Conservation (phyloP, 2,888 invertebrate species). For the Globia sparganii region DNA sequence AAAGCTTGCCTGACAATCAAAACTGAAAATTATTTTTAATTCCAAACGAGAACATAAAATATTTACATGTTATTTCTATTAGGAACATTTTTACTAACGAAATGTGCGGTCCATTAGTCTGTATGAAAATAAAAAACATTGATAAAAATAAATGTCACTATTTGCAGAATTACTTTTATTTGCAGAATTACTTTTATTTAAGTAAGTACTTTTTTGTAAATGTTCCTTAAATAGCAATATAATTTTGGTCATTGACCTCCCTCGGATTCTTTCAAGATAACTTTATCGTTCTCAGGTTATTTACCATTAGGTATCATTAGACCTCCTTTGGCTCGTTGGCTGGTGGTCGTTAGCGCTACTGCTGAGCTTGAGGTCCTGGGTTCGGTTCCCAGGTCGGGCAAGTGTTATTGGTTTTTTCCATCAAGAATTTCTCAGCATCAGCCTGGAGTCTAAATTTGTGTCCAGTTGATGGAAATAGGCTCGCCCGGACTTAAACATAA, state of each 20-base stretch:
- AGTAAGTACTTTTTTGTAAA: too few species aligned
- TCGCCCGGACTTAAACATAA: neutral
- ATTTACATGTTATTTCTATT: conserved; percentile 10
- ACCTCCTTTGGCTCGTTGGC: neutral
- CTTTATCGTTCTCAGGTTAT: neutral
- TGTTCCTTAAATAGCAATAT: neutral
- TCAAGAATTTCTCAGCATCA: neutral
- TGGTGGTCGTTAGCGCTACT: too few species aligned
- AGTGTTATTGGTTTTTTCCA: neutral
- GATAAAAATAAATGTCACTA: conserved; percentile 13
- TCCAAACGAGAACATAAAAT: conserved; percentile 12
- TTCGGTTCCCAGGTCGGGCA: neutral
- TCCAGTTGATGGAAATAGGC: neutral
- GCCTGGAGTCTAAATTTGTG: neutral
- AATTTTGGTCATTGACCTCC: neutral
- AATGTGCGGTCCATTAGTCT: conserved; percentile 20
- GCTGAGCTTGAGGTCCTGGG: neutral
- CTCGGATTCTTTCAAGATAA: neutral
- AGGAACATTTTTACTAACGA: neutral
- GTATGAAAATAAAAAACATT: conserved; percentile 12
- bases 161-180: conserved; percentile 2
- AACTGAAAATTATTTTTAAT: conserved; percentile 11
- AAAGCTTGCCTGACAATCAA: neutral
- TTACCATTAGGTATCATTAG: neutral
- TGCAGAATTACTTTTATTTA: neutral